Conservation (phyloP, 2,888 invertebrate genomes). For the Dicranocentrus wangi region DNA sequence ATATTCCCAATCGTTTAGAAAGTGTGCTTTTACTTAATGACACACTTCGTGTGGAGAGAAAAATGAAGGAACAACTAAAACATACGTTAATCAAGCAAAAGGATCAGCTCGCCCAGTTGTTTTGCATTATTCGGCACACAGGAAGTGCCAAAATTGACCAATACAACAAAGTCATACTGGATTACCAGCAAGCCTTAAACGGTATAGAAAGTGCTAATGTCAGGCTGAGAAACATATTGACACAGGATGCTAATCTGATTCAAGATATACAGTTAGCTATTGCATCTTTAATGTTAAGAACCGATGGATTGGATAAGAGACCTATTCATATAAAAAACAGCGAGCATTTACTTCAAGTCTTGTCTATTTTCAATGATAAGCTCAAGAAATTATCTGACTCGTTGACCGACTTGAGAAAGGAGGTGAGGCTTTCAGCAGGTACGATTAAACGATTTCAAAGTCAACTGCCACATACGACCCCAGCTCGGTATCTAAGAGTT, state of each 20-base stretch:
- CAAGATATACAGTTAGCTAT: constrained; percentile 7
- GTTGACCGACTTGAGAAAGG: neutral
- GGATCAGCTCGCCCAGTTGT: constrained; percentile 62
- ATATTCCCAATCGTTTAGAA: constrained; percentile 26
- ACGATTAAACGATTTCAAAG: too few species aligned
- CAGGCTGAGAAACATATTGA: neutral
- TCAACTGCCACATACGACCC: neutral
- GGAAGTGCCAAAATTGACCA: constrained; percentile 37
- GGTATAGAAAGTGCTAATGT: neutral
- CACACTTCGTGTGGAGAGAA: constrained; percentile 44
- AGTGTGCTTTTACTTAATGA: constrained; percentile 14
- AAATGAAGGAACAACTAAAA: constrained; percentile 60
- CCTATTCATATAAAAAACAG: constrained; percentile 17
- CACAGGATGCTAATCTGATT: constrained; percentile 3
- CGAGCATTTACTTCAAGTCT: constrained; percentile 17
- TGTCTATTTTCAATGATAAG: constrained; percentile 22
- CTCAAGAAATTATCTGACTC: neutral
- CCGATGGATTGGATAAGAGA: constrained; percentile 19
- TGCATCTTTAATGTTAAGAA: neutral
- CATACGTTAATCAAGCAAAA: constrained; percentile 62
- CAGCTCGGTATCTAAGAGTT: constrained; percentile 15
- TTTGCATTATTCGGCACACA: constrained; percentile 65
- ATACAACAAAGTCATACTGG: constrained; percentile 22
- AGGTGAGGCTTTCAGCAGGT: neutral
- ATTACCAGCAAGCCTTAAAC: constrained; percentile 13